These are phyloP conservation scores for Paelopatides confundens DNA, from an alignment of 53 echinoderm and acorn worm species.

Conservation along the genomic window DNA sequence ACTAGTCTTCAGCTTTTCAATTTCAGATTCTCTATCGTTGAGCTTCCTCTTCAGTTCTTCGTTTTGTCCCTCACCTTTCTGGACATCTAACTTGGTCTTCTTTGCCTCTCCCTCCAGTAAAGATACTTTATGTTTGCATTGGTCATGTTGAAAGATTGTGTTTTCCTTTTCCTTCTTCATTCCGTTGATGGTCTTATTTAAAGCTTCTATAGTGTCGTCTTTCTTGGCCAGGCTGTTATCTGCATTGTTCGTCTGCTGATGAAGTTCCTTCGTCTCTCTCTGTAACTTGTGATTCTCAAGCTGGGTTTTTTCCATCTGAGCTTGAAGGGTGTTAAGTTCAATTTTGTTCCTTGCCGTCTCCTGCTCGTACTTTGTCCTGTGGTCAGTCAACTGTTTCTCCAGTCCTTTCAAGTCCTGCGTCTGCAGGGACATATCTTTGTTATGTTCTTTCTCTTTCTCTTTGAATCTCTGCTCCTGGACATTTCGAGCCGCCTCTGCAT, in stretches of 20 bases:
- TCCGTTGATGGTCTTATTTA: conserved; percentile 77
- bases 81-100: conserved; percentile 74
- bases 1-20: conserved; percentile 66
- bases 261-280: conserved; percentile 72
- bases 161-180: conserved; percentile 83
- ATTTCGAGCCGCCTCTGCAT: conserved; percentile 85
- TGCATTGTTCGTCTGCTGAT: conserved; percentile 65
- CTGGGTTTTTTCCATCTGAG: conserved; percentile 76
- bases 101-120: conserved; percentile 77
- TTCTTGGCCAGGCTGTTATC: conserved; percentile 57
- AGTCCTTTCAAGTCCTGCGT: conserved; percentile 57
- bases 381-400: conserved; percentile 81
- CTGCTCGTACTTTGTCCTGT: conserved; percentile 76
- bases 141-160: conserved; percentile 72
- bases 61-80: conserved; percentile 74
- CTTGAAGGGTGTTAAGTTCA: conserved; percentile 75
- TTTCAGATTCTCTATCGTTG: conserved; percentile 75
- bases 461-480: conserved; percentile 81
- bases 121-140: conserved; percentile 77
- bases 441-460: conserved; percentile 85
- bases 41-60: conserved; percentile 80
- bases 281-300: conserved; percentile 70
- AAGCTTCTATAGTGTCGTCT: conserved; percentile 54
- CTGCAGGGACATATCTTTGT: conserved; percentile 85
- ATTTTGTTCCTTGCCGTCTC: conserved; percentile 72